These are phyloP conservation scores for Tympanuchus pallidicinctus DNA, from an alignment of 2,113 vertebrate genomes.

Conservation along the genomic window DNA sequence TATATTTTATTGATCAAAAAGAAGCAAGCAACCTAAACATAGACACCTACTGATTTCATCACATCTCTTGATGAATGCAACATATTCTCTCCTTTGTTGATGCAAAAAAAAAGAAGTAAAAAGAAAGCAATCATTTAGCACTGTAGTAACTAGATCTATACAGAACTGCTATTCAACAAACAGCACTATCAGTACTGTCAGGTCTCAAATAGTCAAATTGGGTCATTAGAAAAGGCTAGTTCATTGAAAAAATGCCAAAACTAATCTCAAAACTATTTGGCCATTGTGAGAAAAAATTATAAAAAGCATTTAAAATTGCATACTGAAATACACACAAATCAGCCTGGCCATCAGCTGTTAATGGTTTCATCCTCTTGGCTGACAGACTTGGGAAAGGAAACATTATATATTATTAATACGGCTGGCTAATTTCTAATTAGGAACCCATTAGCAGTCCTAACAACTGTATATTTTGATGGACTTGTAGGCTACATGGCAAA, in stretches of 20 bases:
- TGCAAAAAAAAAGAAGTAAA: neutral
- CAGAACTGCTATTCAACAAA: neutral
- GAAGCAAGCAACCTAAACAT: neutral
- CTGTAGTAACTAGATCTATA: neutral
- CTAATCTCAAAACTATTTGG: neutral
- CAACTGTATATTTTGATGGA: constrained; percentile 67
- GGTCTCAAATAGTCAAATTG: neutral
- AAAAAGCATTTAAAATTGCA: neutral
- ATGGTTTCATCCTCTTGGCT: constrained; percentile 21
- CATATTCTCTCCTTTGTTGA: neutral
- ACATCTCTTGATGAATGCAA: neutral
- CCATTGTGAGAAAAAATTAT: neutral
- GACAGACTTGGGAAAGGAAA: constrained; percentile 55
- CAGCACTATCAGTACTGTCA: neutral
- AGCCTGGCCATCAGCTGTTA: neutral
- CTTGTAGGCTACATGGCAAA: constrained; percentile 55
- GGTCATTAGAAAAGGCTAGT: neutral
- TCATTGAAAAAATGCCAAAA: neutral
- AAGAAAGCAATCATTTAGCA: neutral
- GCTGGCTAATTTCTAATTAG: constrained; percentile 79
- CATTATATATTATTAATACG: constrained; percentile 73
- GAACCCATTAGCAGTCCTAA: constrained; percentile 68
- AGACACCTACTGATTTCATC: neutral
- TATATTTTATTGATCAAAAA: neutral
- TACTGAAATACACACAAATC: constrained; percentile 17